Conservation (phyloP, 92 coral and sea anemone species). For the Pocillopora grandis region DNA sequence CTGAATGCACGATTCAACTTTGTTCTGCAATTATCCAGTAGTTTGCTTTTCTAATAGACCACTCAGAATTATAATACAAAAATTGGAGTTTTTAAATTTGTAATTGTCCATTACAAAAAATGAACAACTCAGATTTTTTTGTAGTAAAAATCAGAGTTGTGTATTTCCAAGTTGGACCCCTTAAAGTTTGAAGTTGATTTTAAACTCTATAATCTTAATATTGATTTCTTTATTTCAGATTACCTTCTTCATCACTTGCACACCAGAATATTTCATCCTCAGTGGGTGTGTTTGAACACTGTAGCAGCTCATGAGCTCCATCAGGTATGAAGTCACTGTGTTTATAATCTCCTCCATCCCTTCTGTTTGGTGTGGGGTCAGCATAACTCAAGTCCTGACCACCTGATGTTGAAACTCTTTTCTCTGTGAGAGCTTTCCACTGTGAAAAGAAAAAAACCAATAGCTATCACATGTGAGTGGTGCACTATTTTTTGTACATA, state of each 20-base stretch:
- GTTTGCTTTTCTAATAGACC: no score
- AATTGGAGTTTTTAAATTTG: no score
- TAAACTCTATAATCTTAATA: not conserved
- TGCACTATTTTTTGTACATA: no score
- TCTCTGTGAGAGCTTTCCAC: conserved; percentile 2
- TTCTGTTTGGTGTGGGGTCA: not conserved
- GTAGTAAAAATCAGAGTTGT: no score
- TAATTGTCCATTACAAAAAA: no score
- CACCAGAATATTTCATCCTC: conserved; percentile 13
- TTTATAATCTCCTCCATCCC: not conserved
- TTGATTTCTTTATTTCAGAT: not conserved
- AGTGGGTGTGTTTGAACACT: not conserved
- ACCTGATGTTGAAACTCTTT: not conserved
- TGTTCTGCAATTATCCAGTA: no score
- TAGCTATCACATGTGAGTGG: not conserved
- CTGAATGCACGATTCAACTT: no score
- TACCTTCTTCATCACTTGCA: conserved; percentile 43
- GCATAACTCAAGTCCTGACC: not conserved
- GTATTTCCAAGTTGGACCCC: no score
- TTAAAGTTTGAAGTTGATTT: no score
- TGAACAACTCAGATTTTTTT: no score
- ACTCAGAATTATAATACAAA: no score
- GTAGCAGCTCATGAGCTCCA: conserved; percentile 24
- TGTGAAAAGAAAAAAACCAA: not conserved
- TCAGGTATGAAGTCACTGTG: conserved; percentile 11